phyloP scores from a whole-genome alignment of 30 jellyfish, hydroid and myxozoan species.

The Hydractinia symbiolongicarpus region DNA sequence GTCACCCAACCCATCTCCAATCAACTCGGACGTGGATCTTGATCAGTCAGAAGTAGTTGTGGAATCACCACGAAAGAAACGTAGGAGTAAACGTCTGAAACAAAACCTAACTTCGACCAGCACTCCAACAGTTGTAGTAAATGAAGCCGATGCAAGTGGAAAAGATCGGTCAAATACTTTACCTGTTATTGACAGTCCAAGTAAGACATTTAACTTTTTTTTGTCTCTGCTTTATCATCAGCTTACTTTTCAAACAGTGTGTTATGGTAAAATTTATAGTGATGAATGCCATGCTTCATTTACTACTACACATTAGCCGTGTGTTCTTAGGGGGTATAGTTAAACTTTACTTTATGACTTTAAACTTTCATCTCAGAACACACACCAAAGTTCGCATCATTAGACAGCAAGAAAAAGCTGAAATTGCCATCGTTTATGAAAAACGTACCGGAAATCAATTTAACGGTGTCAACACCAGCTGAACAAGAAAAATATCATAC shows the following conservation, averaged over 20 bases:
- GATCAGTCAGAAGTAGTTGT: background rate
- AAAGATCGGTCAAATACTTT: slow-evolving; percentile 33
- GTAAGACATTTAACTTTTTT: background rate
- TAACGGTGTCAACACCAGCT: background rate
- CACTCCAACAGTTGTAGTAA: slow-evolving; percentile 16
- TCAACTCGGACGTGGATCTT: slow-evolving; percentile 75
- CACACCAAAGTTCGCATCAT: background rate
- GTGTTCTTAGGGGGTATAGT: too few relatives aligned
- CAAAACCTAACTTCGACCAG: background rate
- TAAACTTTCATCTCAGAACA: background rate
- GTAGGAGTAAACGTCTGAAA: background rate
- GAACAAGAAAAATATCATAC: slow-evolving; percentile 1
- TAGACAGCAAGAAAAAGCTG: background rate
- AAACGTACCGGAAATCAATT: slow-evolving; percentile 1
- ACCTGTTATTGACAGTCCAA: slow-evolving; percentile 25
- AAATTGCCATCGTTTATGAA: background rate
- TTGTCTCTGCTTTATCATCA: background rate
- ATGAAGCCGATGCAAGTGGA: background rate
- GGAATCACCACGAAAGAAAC: slow-evolving; percentile 34
- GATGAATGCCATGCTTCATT: too few relatives aligned
- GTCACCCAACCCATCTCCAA: slow-evolving; percentile 98
- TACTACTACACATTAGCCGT: too few relatives aligned
- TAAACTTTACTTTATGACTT: background rate
- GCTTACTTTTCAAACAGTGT: too few relatives aligned
- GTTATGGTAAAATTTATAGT: too few relatives aligned